phyloP scores from a whole-genome alignment of 2,797 vertebrate genomes.

The Limosa lapponica region DNA sequence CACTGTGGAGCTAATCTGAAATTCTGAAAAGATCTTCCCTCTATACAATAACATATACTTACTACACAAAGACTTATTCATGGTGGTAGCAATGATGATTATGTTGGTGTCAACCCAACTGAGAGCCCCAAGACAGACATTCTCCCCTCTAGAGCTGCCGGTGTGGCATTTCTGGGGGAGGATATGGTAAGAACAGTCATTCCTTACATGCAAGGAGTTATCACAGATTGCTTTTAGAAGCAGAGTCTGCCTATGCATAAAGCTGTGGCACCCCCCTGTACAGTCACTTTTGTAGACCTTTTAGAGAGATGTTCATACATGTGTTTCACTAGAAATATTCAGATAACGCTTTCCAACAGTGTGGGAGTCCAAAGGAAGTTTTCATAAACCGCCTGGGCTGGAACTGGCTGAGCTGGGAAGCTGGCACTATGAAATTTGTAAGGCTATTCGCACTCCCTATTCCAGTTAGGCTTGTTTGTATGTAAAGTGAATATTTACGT shows the following conservation, averaged over 20 bases:
- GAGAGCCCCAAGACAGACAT: neutral
- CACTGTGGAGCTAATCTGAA: neutral
- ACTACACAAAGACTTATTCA: neutral
- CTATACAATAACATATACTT: neutral
- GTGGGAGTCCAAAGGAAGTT: neutral
- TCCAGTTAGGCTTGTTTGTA: neutral
- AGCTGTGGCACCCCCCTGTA: neutral
- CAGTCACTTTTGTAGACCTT: neutral
- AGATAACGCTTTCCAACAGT: neutral
- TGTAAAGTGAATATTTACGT: neutral
- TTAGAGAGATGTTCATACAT: neutral
- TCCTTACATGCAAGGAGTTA: neutral
- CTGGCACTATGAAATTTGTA: neutral
- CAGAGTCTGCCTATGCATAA: neutral
- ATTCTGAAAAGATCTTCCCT: conserved; percentile 1
- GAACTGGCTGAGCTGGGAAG: neutral
- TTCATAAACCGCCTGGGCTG: neutral
- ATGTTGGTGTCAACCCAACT: neutral
- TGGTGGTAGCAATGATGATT: neutral
- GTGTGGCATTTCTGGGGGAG: neutral
- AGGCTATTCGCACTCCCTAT: neutral
- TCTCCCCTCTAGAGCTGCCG: conserved; percentile 12
- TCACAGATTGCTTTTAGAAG: neutral
- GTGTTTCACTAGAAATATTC: neutral
- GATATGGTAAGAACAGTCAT: neutral